Evolutionary conservation across 2,113 vertebrate species (phyloP), one percentile per base, ranked within the genome.

Genomic region (Hippocampus abdominalis): DNA sequence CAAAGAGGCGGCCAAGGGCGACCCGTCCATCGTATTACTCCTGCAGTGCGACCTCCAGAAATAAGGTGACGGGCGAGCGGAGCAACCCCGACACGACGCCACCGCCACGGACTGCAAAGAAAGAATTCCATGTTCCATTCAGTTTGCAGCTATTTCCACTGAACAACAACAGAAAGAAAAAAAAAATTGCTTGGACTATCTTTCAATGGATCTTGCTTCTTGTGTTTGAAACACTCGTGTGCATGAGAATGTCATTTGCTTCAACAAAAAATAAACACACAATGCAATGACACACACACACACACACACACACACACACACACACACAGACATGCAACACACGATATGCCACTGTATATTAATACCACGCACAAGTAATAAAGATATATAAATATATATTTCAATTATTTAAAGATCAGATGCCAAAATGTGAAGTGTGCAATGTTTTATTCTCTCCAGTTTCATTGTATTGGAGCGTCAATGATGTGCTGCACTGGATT

Each of bases 171-270:
- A 64, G 21, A 89, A 89, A 88, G 89, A 78, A 64, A 70, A 88
- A 90, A 78, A 64, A 70, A 70, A 61, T 82, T 94, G 96, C 96
- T 98, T 96, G 96, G 96, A 98, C 95, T 95, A 95, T 93, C 95
- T 96, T 95, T 96, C 93, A 95, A 97, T 94, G 96, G 95, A 98
- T 96, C 95, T 64, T 93, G 97, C 97, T 99, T 99, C 95, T 95
- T 97, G 97, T 99, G 95, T 98, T 97, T 98, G 94, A 98, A 98
- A 99, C 96, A 99, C 97, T 97, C 73, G 96, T 99, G 95, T 99
- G 97, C 96, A 98, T 98, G 96, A 98, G 94, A 99, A 98, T 98
- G 95, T 98, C 94, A 95, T 95, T 95, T 97, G 95, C 95, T 96
- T 92, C 85, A 78, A 79, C 20, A 68, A 68, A 68, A 39, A 15